Evolutionary conservation across 2,113 vertebrate species (phyloP), one percentile per base, ranked within the genome.

Genomic region (Trichechus manatus): DNA sequence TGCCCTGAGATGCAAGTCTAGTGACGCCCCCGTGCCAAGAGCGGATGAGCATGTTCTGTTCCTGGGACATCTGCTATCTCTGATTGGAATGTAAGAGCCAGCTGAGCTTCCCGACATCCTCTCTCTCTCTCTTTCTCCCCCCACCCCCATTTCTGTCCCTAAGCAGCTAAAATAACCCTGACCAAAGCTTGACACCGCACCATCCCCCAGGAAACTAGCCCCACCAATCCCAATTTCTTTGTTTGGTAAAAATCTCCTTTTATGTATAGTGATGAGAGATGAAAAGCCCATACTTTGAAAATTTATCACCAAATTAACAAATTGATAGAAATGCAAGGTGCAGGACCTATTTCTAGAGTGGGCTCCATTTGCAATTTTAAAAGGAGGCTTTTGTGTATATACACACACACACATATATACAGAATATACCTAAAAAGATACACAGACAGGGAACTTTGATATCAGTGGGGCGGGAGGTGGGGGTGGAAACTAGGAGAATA

Each of bases 61-160:
- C 97, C 94, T 1, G 93, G 97, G 95, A 91, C 95, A 56, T 80
- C 87, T 61, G 93, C 97, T 98, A 98, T 98, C 98, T 98, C 93
- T 68, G 87, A 3, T 3, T 90, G 98, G 98, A 98, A 98, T 98
- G 98, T 70, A 17, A 83, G 94, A 89, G 95, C 80, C 70, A 93
- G 93, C 97, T 87, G 91, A 79, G 72, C 88, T 31, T 36, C 36
- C 93, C 47, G 77, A 68, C 50, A 87, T 17, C 92, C 94, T 36
- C 53, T 9, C 75, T 9, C 70, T 2, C 36, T n/a, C 22, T 29
- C 13, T 6, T 50, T 10, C 29, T 39, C 20, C 25, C 33, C 42
- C 66, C 68, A 6, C 22, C 64, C 23, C 11, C 79, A 11, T 7
- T 64, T 93, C 15, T 74, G 87, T 88, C 72, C 66, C 84, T 23